Conservation (phyloP, 2,888 invertebrate genomes). For the Ectemnius lituratus region DNA sequence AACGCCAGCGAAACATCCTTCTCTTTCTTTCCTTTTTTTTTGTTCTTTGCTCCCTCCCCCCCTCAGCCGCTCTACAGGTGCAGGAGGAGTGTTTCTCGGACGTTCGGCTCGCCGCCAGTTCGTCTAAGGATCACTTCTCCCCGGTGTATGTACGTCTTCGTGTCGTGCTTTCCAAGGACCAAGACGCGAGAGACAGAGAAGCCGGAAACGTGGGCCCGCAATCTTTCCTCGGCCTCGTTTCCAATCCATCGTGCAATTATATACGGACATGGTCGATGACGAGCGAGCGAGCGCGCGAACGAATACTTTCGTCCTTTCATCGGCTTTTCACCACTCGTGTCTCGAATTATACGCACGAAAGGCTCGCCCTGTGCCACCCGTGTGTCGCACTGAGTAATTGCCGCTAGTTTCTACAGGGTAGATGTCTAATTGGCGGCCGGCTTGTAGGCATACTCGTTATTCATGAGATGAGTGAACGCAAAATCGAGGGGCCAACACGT, state of each 20-base stretch:
- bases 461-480: background rate
- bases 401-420: too few relatives aligned
- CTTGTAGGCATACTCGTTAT: too few relatives aligned
- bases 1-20: slow-evolving; percentile 35
- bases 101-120: slow-evolving; percentile 46
- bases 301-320: slow-evolving; percentile 57
- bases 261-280: slow-evolving; percentile 25
- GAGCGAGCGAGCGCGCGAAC: slow-evolving; percentile 48
- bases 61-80: background rate
- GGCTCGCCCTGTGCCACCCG: slow-evolving; percentile 55
- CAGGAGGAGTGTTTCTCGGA: slow-evolving; percentile 31
- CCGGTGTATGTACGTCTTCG: slow-evolving; percentile 71
- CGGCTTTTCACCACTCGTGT: slow-evolving; percentile 33
- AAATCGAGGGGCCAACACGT: background rate
- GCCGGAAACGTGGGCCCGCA: slow-evolving; percentile 56
- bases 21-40: background rate
- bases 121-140: slow-evolving; percentile 62
- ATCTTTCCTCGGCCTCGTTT: slow-evolving; percentile 54
- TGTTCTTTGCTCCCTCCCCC: background rate
- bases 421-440: too few relatives aligned
- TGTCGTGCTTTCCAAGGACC: slow-evolving; percentile 64
- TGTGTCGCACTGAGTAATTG: slow-evolving; percentile 1
- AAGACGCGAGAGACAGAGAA: slow-evolving; percentile 65
- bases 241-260: slow-evolving; percentile 27
- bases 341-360: slow-evolving; percentile 49